Conservation (phyloP, 2,888 invertebrate species). For the Nemotelus nigrinus region DNA sequence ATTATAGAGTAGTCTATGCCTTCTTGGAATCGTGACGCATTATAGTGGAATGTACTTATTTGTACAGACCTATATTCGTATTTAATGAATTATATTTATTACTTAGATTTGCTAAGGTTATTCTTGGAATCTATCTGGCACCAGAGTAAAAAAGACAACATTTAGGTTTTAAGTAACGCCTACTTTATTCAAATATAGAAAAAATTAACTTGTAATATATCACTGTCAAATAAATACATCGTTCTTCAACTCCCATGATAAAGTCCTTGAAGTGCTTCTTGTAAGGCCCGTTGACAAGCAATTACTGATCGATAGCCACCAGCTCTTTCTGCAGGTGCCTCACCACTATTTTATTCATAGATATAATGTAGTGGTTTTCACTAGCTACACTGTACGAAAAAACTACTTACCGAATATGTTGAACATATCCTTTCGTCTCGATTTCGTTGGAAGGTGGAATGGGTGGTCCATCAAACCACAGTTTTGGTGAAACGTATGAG, state of each 20-base stretch:
- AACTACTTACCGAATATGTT: conserved; percentile 71
- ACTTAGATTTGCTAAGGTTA: no score
- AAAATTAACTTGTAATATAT: not conserved
- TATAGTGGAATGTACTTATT: no score
- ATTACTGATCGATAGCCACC: conserved; percentile 87
- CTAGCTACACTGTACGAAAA: no score
- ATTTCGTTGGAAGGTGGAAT: conserved; percentile 75
- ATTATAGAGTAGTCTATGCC: no score
- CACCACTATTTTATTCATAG: conserved; percentile 65
- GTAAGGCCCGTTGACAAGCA: conserved; percentile 86
- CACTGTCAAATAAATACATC: not conserved
- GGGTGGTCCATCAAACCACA: conserved; percentile 77
- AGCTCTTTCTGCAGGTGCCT: conserved; percentile 79
- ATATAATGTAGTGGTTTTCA: conserved; percentile 45
- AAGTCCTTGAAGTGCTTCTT: conserved; percentile 86
- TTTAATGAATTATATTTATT: no score
- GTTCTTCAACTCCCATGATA: conserved; percentile 56
- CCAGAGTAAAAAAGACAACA: no score
- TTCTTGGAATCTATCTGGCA: no score
- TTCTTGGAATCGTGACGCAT: no score
- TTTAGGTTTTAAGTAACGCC: not conserved
- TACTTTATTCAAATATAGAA: conserved; percentile 23
- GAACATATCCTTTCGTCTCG: conserved; percentile 73
- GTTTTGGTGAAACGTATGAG: conserved; percentile 70
- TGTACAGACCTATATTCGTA: no score